Conservation (phyloP, 2,888 invertebrate genomes). For the Vanessa cardui region DNA sequence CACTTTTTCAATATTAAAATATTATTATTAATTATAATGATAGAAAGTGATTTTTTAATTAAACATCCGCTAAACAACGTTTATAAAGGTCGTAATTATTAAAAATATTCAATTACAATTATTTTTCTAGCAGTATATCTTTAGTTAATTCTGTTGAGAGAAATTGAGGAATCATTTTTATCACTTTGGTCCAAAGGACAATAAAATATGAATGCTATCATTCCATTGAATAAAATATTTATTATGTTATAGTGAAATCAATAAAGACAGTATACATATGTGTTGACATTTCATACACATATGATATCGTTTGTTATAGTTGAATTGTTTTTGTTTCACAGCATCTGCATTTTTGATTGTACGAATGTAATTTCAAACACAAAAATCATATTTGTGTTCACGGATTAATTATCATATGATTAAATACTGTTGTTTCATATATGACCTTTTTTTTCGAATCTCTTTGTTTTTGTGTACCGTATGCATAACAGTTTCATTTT, state of each 20-base stretch:
- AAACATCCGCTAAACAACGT: too few relatives aligned
- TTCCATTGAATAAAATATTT: constrained; percentile 38
- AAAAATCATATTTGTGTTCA: neutral
- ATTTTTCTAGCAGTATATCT: too few relatives aligned
- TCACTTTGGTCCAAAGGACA: too few relatives aligned
- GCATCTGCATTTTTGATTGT: neutral
- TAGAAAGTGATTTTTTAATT: too few relatives aligned
- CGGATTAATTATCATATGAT: too few relatives aligned
- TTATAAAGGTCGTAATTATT: too few relatives aligned
- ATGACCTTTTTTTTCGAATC: neutral
- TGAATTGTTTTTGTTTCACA: constrained; percentile 9
- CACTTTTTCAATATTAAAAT: too few relatives aligned
- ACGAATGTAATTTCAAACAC: neutral
- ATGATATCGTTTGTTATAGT: constrained; percentile 22
- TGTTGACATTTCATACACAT: constrained; percentile 39
- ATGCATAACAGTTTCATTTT: constrained; percentile 29
- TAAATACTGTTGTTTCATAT: too few relatives aligned
- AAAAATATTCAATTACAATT: too few relatives aligned
- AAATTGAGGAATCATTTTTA: too few relatives aligned
- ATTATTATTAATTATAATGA: too few relatives aligned
- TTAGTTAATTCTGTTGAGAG: too few relatives aligned
- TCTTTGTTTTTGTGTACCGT: neutral
- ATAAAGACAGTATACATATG: constrained; percentile 47
- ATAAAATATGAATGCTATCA: constrained; percentile 22
- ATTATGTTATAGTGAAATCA: constrained; percentile 8